Evolutionary conservation across 2,888 invertebrate species (phyloP).

Genomic region (Chrysopilus asiliformis): DNA sequence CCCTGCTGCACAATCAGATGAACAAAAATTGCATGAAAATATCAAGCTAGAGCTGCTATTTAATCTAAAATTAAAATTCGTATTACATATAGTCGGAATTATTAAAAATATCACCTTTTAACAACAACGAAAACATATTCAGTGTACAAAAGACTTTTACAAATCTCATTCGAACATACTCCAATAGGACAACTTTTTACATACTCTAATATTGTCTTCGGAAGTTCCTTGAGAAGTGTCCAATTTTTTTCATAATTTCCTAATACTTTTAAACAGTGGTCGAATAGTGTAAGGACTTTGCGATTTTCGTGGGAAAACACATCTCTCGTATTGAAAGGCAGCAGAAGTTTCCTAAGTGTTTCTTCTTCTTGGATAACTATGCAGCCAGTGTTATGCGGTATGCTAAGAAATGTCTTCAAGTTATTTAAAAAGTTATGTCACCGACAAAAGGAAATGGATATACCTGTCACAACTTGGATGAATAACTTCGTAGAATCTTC

Average conservation of each 20-base stretch:
- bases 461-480: slow-evolving; percentile 25
- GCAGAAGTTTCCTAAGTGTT: slow-evolving; percentile 23
- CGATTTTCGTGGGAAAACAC: slow-evolving; percentile 22
- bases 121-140: slow-evolving; percentile 33
- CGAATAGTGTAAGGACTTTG: neutral
- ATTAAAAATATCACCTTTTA: slow-evolving; percentile 23
- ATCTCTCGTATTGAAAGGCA: slow-evolving; percentile 29
- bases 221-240: slow-evolving; percentile 22
- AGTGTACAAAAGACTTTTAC: slow-evolving; percentile 28
- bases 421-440: neutral
- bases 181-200: slow-evolving; percentile 30
- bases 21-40: slow-evolving; percentile 32
- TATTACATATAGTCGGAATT: neutral
- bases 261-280: slow-evolving; percentile 1
- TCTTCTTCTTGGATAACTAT: slow-evolving; percentile 31
- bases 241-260: slow-evolving; percentile 22
- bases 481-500: slow-evolving; percentile 29
- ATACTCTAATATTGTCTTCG: slow-evolving; percentile 28
- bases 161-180: slow-evolving; percentile 27
- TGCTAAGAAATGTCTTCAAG: slow-evolving; percentile 7
- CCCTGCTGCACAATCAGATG: slow-evolving; percentile 25
- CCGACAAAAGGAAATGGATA: slow-evolving; percentile 12
- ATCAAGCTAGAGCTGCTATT: slow-evolving; percentile 30
- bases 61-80: too few species aligned
- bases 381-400: slow-evolving; percentile 16